Base-by-base conservation (phyloP, 2,888 invertebrate genomes). In the Ectemnius lituratus region DNA sequence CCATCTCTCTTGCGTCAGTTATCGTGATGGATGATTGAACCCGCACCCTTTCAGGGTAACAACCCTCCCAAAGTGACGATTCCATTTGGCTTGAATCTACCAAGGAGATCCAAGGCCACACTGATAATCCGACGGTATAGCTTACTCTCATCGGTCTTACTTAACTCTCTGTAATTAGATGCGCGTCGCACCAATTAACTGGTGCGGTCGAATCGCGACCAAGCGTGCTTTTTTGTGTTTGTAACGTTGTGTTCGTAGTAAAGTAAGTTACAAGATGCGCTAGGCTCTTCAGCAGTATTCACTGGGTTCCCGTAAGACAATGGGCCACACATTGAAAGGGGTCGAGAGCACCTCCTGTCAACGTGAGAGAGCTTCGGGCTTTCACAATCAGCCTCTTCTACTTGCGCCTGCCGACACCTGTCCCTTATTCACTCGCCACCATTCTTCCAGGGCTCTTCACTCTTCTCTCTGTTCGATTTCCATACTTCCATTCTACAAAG, bases 311-410 rank as follows among this genome's bases (percentile, higher is more conserved):
- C 57, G 65, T 57, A 75, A 37, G 78, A 88, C 87, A 88, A 88
- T 87, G 80, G 83, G 76, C 56, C 82, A 82, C 82, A 82, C 86
- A 76, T 87, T 86, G 81, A 88, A 78, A 79, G 73, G 49, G 67
- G 74, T 68, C 81, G 72, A 65, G 78, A 69, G 64, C 37, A 63
- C 49, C 73, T 74, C 78, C 82, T 80, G 85, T 85, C 86, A 85
- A 86, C 87, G 87, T 87, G 87, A 85, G 87, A 87, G 87, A 87
- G 77, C 75, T 67, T 81, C 73, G 61, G 61, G 72, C 72, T 87
- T 82, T 86, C 81, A 86, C 83, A 88, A 88, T 77, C 74, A 71
- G 65, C 67, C 62, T 52, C 67, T 67, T 62, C 62, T 71, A 59
- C 70, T 64, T 66, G 66, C 23, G 62, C 67, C 0, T 37, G 28